Conservation (phyloP, 2,797 vertebrate genomes). For the Naso thynnoides region DNA sequence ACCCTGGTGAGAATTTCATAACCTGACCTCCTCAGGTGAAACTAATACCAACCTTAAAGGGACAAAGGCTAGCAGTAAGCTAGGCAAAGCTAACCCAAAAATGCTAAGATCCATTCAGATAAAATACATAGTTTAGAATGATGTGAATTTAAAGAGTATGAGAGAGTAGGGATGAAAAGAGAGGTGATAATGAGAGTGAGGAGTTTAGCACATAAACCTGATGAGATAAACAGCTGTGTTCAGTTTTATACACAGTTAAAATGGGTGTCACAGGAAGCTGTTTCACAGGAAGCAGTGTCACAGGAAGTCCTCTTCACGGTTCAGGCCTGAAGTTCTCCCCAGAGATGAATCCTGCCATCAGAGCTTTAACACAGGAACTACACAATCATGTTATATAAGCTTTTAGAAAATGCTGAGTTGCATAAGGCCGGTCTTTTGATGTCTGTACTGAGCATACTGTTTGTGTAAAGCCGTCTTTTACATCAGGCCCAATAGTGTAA, state of each 20-base stretch:
- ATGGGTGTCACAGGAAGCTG: not conserved
- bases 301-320: not conserved
- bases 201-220: not conserved
- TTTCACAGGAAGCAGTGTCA: too few relatives aligned
- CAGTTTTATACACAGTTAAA: not conserved
- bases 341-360: not conserved
- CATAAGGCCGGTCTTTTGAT: conserved; percentile 51
- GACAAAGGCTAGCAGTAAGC: too few relatives aligned
- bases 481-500: conserved; percentile 50
- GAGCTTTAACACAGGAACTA: not conserved
- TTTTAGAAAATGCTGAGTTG: conserved; percentile 17
- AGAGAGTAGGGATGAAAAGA: not conserved
- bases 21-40: too few relatives aligned
- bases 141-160: too few relatives aligned
- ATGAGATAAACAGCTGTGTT: not conserved
- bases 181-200: not conserved
- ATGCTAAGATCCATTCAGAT: too few relatives aligned
- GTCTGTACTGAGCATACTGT: conserved; percentile 26
- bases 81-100: too few relatives aligned
- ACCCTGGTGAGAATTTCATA: too few relatives aligned
- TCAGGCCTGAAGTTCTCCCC: not conserved
- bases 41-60: too few relatives aligned
- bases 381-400: too few relatives aligned
- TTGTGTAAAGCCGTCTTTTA: conserved; percentile 38
- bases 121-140: too few relatives aligned